phyloP scores from a whole-genome alignment of 2,888 invertebrate genomes.

The Phymatocera aterrima region DNA sequence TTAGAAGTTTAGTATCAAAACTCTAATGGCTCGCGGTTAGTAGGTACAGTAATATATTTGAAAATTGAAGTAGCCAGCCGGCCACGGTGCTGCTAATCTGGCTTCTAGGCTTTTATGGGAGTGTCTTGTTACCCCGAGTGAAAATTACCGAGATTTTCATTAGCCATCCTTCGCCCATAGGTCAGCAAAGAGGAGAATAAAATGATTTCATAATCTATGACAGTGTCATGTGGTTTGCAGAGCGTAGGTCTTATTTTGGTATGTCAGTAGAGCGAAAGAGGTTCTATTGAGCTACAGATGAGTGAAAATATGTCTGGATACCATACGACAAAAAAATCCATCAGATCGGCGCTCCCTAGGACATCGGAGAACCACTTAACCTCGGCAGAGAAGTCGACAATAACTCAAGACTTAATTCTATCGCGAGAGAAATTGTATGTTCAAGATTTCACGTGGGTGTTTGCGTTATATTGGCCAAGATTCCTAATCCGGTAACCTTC shows the following conservation, averaged over 20 bases:
- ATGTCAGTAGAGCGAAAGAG: conserved; percentile 15
- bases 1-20: conserved; percentile 8
- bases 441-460: conserved; percentile 42
- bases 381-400: conserved; percentile 31
- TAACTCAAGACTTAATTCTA: conserved; percentile 30
- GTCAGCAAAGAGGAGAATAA: neutral
- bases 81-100: neutral
- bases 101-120: conserved; percentile 13
- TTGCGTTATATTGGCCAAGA: conserved; percentile 38
- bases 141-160: conserved; percentile 27
- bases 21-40: neutral
- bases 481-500: conserved; percentile 43
- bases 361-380: conserved; percentile 34
- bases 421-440: conserved; percentile 41
- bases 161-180: conserved; percentile 30
- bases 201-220: conserved; percentile 7
- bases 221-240: neutral
- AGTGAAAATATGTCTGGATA: conserved; percentile 1
- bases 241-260: neutral
- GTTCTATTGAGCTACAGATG: neutral
- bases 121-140: conserved; percentile 25
- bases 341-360: conserved; percentile 20
- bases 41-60: conserved; percentile 7
- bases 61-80: neutral
- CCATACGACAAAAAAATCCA: neutral